Conservation (phyloP, 2,797 vertebrate species). For the Sebastes goodei region DNA sequence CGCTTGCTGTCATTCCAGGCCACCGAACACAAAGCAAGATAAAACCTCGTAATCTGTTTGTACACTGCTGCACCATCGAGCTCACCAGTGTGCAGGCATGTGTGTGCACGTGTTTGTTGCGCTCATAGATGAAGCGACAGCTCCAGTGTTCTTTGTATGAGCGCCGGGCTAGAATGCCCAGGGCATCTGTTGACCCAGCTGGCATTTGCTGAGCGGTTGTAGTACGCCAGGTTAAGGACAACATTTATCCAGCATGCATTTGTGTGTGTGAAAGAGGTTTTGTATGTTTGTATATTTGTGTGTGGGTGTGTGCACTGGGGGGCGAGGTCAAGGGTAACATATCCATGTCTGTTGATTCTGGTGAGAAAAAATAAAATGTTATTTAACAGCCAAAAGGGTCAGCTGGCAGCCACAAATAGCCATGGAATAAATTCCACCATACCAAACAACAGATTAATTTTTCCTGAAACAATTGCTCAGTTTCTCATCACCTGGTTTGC, state of each 20-base stretch:
- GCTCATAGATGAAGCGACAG: conserved; percentile 23
- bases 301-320: conserved; percentile 11
- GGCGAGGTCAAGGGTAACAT: conserved; percentile 36
- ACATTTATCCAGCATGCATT: conserved; percentile 67
- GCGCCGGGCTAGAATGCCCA: conserved; percentile 49
- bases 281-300: conserved; percentile 6
- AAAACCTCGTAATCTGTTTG: conserved; percentile 74
- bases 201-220: conserved; percentile 72
- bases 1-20: conserved; percentile 39
- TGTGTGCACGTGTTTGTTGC: not conserved
- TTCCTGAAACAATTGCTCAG: conserved; percentile 8
- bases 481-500: conserved; percentile 3
- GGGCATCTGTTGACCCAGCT: conserved; percentile 81
- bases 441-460: conserved; percentile 15
- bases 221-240: conserved; percentile 74
- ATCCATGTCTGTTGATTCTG: conserved; percentile 18
- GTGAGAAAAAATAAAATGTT: not conserved
- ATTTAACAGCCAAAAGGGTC: not conserved
- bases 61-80: conserved; percentile 36
- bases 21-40: conserved; percentile 55
- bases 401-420: conserved; percentile 20
- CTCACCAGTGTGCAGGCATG: conserved; percentile 52
- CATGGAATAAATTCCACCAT: not conserved
- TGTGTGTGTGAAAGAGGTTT: conserved; percentile 5
- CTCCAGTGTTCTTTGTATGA: conserved; percentile 57